Conservation (phyloP, 1,140 invertebrate species). For the Riptortus pedestris region DNA sequence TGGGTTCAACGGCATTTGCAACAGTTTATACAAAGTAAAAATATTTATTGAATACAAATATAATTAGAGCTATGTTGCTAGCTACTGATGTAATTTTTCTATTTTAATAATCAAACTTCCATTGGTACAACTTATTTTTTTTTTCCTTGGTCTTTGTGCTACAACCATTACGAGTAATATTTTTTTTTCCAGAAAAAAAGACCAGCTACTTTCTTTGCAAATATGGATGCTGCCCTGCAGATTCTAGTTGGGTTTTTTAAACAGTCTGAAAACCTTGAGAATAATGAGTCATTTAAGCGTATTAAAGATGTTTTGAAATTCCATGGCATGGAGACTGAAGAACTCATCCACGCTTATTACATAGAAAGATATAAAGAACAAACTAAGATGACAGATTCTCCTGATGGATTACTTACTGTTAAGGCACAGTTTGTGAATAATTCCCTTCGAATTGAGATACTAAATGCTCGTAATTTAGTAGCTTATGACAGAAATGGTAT, state of each 20-base stretch:
- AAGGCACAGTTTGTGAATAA: conserved; percentile 31
- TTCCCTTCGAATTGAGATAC: conserved; percentile 59
- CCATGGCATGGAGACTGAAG: conserved; percentile 73
- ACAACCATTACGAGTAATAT: too few relatives aligned
- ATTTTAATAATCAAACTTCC: neutral
- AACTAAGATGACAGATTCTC: conserved; percentile 45
- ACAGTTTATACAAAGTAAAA: too few relatives aligned
- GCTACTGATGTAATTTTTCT: neutral
- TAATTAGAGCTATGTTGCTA: too few relatives aligned
- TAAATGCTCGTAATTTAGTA: conserved; percentile 80
- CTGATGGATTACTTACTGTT: conserved; percentile 37
- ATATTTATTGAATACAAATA: too few relatives aligned
- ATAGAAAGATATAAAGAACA: conserved; percentile 61
- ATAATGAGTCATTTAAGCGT: conserved; percentile 43
- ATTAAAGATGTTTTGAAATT: conserved; percentile 62
- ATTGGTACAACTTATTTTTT: neutral
- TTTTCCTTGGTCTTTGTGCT: neutral
- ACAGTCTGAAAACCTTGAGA: conserved; percentile 33
- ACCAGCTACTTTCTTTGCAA: conserved; percentile 77
- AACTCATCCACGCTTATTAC: conserved; percentile 77
- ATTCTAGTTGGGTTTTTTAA: conserved; percentile 82
- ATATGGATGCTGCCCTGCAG: conserved; percentile 72
- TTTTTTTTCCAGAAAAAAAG: conserved; percentile 56
- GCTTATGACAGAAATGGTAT: conserved; percentile 81
- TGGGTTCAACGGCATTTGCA: too few relatives aligned